Percentiles rank a stretch among this genome's conserved stretches.
Evolutionary conservation across 2,888 invertebrate genomes (phyloP).

Genomic region (Andrena fulva): DNA sequence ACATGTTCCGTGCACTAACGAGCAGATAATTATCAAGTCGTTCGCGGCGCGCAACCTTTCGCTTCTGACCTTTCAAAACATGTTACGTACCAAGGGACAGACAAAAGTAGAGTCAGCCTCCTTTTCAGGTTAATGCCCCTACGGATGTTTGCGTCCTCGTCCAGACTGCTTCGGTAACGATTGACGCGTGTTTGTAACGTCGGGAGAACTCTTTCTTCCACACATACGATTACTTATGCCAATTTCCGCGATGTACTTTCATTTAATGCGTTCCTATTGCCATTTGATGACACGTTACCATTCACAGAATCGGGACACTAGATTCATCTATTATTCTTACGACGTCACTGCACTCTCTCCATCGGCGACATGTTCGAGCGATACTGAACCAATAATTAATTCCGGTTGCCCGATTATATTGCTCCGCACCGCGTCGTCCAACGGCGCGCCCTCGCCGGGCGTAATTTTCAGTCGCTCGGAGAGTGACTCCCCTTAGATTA

Average conservation of each 20-base stretch:
- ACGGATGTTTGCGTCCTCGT: constrained; percentile 24
- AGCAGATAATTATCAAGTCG: constrained; percentile 53
- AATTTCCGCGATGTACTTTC: not conserved
- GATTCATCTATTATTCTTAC: too few species aligned
- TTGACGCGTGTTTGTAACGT: not conserved
- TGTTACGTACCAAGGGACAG: constrained; percentile 23
- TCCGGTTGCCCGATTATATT: not conserved
- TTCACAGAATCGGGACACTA: not conserved
- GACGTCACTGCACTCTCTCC: too few species aligned
- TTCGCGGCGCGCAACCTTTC: constrained; percentile 11
- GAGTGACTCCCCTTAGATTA: constrained; percentile 46
- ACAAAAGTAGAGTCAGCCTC: constrained; percentile 17
- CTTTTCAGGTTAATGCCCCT: constrained; percentile 25
- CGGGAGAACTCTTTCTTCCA: not conserved
- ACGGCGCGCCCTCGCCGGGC: not conserved
- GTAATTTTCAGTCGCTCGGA: constrained; percentile 11
- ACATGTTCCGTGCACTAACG: constrained; percentile 29
- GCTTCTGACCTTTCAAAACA: constrained; percentile 11
- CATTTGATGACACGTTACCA: not conserved
- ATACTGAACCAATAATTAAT: not conserved
- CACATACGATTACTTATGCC: constrained; percentile 15
- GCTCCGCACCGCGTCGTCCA: not conserved
- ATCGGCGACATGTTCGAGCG: not conserved
- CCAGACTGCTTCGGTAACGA: not conserved
- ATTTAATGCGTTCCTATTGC: not conserved